Conservation (phyloP, 2,113 vertebrate genomes). For the Amazona vittata region DNA sequence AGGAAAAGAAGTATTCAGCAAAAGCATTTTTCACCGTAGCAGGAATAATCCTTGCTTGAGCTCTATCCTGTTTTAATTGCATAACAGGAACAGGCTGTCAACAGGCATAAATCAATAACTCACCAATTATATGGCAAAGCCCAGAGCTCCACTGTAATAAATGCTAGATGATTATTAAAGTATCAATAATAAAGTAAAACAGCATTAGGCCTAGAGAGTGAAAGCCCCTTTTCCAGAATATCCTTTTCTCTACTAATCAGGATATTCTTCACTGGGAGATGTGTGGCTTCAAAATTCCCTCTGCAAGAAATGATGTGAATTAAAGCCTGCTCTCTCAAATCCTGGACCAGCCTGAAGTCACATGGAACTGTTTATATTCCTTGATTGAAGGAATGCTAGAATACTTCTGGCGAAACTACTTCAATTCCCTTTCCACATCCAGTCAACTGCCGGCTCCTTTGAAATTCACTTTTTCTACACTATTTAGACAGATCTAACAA, state of each 20-base stretch:
- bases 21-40: neutral
- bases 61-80: neutral
- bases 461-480: neutral
- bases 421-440: neutral
- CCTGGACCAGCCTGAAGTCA: constrained; percentile 36
- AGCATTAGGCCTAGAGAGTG: neutral
- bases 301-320: neutral
- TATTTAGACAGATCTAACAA: neutral
- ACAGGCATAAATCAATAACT: neutral
- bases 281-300: constrained; percentile 34
- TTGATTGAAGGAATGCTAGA: constrained; percentile 55
- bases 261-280: neutral
- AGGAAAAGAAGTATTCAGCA: neutral
- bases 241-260: neutral
- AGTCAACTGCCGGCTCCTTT: neutral
- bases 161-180: neutral
- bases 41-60: neutral
- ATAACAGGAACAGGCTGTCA: neutral
- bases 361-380: constrained; percentile 60
- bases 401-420: constrained; percentile 32
- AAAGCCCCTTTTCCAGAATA: neutral
- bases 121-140: neutral
- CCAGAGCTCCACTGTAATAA: neutral
- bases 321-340: constrained; percentile 7
- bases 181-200: neutral